Conservation (phyloP, 2,797 vertebrate species). For the Gouania willdenowi region DNA sequence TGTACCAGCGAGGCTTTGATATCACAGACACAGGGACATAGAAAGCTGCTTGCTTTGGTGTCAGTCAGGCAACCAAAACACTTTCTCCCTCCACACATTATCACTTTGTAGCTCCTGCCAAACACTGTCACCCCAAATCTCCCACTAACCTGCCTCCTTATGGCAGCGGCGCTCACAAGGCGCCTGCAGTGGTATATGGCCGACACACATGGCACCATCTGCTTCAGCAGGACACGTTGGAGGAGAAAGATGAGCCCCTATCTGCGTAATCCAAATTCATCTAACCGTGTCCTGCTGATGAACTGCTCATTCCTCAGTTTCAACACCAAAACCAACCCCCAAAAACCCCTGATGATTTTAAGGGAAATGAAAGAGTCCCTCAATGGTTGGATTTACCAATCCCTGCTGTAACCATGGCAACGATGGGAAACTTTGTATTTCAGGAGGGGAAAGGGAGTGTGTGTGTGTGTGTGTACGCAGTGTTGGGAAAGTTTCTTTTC, state of each 20-base stretch:
- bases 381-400: conserved; percentile 51
- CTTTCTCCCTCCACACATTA: conserved; percentile 43
- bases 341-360: conserved; percentile 50
- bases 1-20: conserved; percentile 49
- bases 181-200: conserved; percentile 35
- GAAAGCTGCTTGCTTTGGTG: conserved; percentile 65
- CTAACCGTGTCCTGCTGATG: conserved; percentile 15
- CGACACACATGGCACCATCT: conserved; percentile 58
- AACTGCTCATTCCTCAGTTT: neutral
- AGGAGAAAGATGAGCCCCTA: conserved; percentile 30
- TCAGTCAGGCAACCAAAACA: conserved; percentile 44
- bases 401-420: conserved; percentile 57
- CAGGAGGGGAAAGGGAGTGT: conserved; percentile 25
- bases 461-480: conserved; percentile 6
- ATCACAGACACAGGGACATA: conserved; percentile 62
- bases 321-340: neutral
- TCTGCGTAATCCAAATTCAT: conserved; percentile 44
- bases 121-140: conserved; percentile 66
- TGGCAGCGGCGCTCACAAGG: conserved; percentile 50
- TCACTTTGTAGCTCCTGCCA: conserved; percentile 71
- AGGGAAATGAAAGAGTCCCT: conserved; percentile 55
- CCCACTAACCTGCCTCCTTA: conserved; percentile 68
- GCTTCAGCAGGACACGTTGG: conserved; percentile 41
- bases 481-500: conserved; percentile 34
- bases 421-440: conserved; percentile 60